Base-by-base conservation (phyloP, 2,888 invertebrate genomes). In the Dioctria linearis region DNA sequence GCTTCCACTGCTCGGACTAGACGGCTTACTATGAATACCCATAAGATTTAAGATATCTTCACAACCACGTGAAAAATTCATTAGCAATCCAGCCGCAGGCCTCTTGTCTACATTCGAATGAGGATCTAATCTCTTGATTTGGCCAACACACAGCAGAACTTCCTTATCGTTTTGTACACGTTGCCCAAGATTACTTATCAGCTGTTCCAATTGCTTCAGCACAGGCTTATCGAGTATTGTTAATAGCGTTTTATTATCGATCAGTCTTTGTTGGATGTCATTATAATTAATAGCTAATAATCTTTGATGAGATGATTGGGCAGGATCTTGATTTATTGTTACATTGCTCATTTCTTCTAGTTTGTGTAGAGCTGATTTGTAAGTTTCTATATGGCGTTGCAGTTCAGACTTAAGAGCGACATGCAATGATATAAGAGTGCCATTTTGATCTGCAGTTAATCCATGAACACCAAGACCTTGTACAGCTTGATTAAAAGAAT, bases 101-200 rank as follows among this genome's bases (percentile, higher is more conserved):
- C 93, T 91, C 87, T 84, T 90, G 84, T 92, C 94, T 76, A 92
- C 91, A 80, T 93, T 90, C 4, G 93, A 91, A 85, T 93, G 88
- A 0, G 92, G 90, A 80, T 93, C 93, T 75, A 92, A 90, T 82
- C 91, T 90, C 86, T 93, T 93, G 75, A 94, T 91, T 86, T 93
- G 93, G 0, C 93, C 93, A 57, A 93, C 91, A 84, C 93, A 93
- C 54, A 93, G 92, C 82, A 98, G 90, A 78, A 95, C 95, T 80
- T 96, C 95, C 88, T 98, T 97, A 90, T 97, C 97, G 86, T 94
- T 95, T 87, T 97, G 96, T 66, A 97, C 96, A 83, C 97, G 91
- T 40, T 94, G 92, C 67, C 94, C 93, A 59, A 97, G 90, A 83
- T 93, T 91, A 61, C 93, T 91, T 59, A 93, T 91, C 82, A 97